These are phyloP conservation scores for Tarsius wallacei DNA, from an alignment of 2,797 vertebrate species.

Conservation along the genomic window DNA sequence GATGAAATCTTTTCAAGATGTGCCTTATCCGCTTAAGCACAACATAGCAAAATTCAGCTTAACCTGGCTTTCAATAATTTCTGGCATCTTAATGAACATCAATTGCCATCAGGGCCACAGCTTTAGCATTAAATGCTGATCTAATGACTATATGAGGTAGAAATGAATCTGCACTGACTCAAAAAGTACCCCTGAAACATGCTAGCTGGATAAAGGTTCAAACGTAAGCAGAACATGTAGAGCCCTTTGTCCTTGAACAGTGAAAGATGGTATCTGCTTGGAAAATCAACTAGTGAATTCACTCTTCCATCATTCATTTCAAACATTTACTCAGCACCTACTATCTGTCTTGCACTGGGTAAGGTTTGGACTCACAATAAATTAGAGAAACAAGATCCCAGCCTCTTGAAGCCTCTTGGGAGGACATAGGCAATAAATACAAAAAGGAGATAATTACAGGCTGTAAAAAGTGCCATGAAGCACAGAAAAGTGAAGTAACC, in stretches of 20 bases:
- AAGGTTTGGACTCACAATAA: background rate
- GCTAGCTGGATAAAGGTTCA: background rate
- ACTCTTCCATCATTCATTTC: background rate
- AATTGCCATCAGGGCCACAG: background rate
- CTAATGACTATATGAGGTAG: background rate
- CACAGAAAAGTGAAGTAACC: background rate
- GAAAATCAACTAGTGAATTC: background rate
- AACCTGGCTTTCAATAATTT: background rate
- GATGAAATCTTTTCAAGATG: constrained; percentile 23
- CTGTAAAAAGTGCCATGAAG: background rate
- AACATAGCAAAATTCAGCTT: background rate
- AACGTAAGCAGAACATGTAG: background rate
- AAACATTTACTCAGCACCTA: background rate
- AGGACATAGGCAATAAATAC: background rate
- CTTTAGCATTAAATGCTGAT: constrained; percentile 21
- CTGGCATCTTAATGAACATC: background rate
- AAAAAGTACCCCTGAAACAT: background rate
- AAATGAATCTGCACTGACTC: background rate
- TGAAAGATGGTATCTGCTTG: background rate
- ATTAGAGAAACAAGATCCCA: background rate
- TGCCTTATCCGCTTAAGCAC: background rate
- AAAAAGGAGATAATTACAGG: background rate
- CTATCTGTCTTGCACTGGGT: background rate
- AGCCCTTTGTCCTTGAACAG: background rate
- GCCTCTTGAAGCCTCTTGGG: background rate